phyloP scores from a whole-genome alignment of 2,113 vertebrate genomes.

The Laterallus jamaicensis region DNA sequence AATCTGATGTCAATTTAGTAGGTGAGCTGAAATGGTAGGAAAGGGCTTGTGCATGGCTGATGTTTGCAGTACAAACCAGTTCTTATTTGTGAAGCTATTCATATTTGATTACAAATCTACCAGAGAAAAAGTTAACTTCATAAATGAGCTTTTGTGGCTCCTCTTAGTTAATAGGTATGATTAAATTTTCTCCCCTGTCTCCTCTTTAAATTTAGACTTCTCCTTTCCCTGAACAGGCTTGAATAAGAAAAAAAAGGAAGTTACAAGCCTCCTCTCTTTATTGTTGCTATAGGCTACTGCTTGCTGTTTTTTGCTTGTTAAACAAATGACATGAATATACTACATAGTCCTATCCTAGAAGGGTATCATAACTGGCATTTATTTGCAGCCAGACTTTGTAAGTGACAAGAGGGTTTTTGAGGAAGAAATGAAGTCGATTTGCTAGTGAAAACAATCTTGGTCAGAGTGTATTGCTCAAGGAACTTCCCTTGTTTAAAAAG shows the following conservation, averaged over 20 bases:
- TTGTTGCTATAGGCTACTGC: neutral
- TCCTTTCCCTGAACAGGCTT: neutral
- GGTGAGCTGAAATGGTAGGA: neutral
- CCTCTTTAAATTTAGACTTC: neutral
- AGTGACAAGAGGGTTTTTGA: neutral
- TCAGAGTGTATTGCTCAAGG: constrained; percentile 3
- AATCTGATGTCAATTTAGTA: neutral
- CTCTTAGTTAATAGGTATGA: neutral
- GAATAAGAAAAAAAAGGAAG: neutral
- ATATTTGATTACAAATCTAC: neutral
- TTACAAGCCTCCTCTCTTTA: neutral
- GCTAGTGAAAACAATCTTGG: neutral
- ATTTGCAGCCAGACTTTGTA: neutral
- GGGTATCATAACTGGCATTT: neutral
- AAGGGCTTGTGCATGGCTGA: neutral
- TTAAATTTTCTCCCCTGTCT: neutral
- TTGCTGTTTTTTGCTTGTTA: neutral
- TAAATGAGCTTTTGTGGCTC: neutral
- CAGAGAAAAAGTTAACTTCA: neutral
- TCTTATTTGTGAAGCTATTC: neutral
- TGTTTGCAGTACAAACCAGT: neutral
- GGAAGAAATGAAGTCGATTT: neutral
- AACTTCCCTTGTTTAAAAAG: neutral
- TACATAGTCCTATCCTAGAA: neutral
- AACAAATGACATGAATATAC: neutral